Evolutionary conservation across 2,888 invertebrate species (phyloP), one percentile per base, ranked within the genome.

Genomic region (Serrognathus titanus): DNA sequence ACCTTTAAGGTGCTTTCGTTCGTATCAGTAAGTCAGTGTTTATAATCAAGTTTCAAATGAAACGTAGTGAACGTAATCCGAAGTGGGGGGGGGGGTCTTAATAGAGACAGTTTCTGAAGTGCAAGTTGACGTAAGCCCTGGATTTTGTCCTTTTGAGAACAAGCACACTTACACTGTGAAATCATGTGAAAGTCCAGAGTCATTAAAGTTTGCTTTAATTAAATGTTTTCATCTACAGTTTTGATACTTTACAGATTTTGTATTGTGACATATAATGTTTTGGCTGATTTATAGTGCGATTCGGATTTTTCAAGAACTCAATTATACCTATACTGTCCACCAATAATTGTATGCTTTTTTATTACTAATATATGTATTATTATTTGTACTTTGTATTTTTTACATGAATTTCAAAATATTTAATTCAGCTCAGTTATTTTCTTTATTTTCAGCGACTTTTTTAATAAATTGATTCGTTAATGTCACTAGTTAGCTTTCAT

Each of bases 241-340:
- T 52, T 43, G 53, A 43, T 57, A 55, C 47, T 58, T 79, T 81
- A 62, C 73, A 88, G 87, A 68, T 86, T 94, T 69, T 83, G 97
- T 48, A 84, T 95, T 58, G 84, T 94, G 4, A 85, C 88, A 0
- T 97, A 97, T 73, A 97, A 97, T 74, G 87, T 97, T 66, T 79
- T 98, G 65, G 97, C 97, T 3, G 92, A 95, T 79, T 76, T 90
- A 20, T 98, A 97, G 76, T 89, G 94, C 59, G 92, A 94, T 74
- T 89, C 93, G 0, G 92, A 92, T 60, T 85, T 82, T 71, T 85
- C 90, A 0, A 82, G 89, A 68, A 83, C 81, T 50, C 81, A 83
- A 51, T 79, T 97, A 1, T 91, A 89, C 77, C 88, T 90, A 0
- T 92, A 95, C 69, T 97, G 97, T 71, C 90, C 93, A 7, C 79